Conservation (phyloP, 1,140 invertebrate genomes). For the Zaprionus davidi region DNA sequence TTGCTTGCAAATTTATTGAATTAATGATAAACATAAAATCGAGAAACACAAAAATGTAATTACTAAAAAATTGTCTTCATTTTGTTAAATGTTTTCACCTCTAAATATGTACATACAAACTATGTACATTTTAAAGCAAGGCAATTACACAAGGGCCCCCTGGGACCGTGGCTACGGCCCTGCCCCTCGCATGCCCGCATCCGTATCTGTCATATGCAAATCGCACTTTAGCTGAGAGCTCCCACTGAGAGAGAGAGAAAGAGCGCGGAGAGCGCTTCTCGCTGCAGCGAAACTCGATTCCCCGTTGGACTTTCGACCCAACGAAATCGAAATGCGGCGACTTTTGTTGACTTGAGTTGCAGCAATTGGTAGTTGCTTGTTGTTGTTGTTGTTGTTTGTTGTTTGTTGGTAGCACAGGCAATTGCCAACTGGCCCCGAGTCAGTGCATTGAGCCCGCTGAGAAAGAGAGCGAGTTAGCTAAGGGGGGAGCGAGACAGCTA, state of each 20-base stretch:
- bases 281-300: constrained; percentile 2
- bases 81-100: too few species aligned
- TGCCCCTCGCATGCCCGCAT: background rate
- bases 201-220: background rate
- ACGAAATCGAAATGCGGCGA: constrained; percentile 6
- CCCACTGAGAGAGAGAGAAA: background rate
- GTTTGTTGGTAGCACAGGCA: background rate
- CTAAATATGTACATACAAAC: too few species aligned
- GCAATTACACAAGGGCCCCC: too few species aligned
- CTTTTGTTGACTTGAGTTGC: constrained; percentile 4
- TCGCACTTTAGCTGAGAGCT: background rate
- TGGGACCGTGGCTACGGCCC: too few species aligned
- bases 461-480: background rate
- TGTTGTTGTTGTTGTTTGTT: background rate
- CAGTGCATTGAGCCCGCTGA: constrained; percentile 28
- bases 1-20: too few species aligned
- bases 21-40: too few species aligned
- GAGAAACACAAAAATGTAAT: too few species aligned
- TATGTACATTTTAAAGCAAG: too few species aligned
- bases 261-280: background rate
- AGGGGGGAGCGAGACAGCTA: background rate
- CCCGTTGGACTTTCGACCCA: constrained; percentile 3
- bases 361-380: background rate
- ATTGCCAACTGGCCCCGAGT: constrained; percentile 14
- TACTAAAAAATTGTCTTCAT: too few species aligned